A percentile compares a stretch with the other conserved stretches of the same genome.
Evolutionary conservation across 2,113 vertebrate genomes (phyloP).

Genomic region (Pipa parva): DNA sequence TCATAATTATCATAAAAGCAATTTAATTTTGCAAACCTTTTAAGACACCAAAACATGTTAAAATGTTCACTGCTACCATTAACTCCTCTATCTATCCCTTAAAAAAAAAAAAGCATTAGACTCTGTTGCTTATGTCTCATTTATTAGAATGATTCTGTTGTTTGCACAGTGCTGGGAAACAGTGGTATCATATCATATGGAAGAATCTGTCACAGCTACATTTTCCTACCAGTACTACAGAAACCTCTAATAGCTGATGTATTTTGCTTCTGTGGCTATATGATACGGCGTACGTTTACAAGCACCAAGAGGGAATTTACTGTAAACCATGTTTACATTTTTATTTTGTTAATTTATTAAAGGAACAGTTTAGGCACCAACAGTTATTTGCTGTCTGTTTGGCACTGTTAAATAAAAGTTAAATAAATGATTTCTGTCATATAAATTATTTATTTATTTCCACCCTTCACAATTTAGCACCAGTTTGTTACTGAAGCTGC

Average conservation of each 20-base stretch:
- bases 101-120: neutral
- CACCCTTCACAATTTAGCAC: too few species aligned
- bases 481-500: too few species aligned
- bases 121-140: neutral
- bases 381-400: too few species aligned
- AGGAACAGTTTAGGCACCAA: too few species aligned
- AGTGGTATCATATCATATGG: slow-evolving; percentile 32
- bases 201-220: slow-evolving; percentile 22
- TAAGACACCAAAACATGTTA: neutral
- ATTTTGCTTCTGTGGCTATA: slow-evolving; percentile 1
- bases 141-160: neutral
- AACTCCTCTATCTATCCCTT: neutral
- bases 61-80: neutral
- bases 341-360: too few species aligned
- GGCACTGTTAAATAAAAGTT: too few species aligned
- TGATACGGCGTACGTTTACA: neutral
- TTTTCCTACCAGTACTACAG: slow-evolving; percentile 9
- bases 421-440: too few species aligned
- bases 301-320: neutral
- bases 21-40: neutral
- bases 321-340: too few species aligned
- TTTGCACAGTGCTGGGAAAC: neutral
- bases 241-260: slow-evolving; percentile 35
- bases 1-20: neutral
- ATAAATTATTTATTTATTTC: too few species aligned